Base-by-base conservation (phyloP, 2,888 invertebrate species). In the Nebria salina region DNA sequence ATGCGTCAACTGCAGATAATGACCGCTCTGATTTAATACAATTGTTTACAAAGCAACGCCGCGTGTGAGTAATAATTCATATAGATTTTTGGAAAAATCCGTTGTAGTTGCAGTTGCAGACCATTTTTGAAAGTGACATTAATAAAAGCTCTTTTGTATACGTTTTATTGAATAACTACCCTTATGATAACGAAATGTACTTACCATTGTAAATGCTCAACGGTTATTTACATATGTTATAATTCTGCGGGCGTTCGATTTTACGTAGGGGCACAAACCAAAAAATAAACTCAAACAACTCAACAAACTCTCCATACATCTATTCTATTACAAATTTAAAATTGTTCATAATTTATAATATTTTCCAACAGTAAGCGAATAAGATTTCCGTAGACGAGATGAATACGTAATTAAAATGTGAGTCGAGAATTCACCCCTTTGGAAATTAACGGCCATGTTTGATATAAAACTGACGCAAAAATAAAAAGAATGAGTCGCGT, bases 191-290 rank as follows among this genome's bases (percentile, higher is more conserved):
- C 70, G 70, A 70, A 70, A 11, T 70, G 70, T 34, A 70, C 26
- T 20, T 34, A 34, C 70, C 70, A 70, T 70, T 70, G 34, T 73
- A 78, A 78, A 41, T 78, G 73, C 34, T 78, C 73, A 78, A 78
- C 78, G 78, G 78, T 72, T 65, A 78, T 78, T 78, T 78, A 78
- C 78, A 78, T 78, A 78, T 78, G 78, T 78, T 78, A 78, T 34
- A 73, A 78, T 78, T 74, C 65, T 78, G 78, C 78, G 78, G 78
- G 78, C 73, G 41, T 41, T 72, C 70, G 54, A 54, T 13, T 13
- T 54, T 13, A 7, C 8, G 54, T 54, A 54, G 54, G 54, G 54
- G 54, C 54, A 13, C 13, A 54, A 54, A 8, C 1, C 54, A 54
- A 54, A 54, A 54, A 54, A 54, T 5, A 54, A 54, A 54, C 54